A percentile compares a stretch with the other conserved stretches of the same genome.
phyloP scores from a whole-genome alignment of 2,113 vertebrate species.

The Bungarus multicinctus region DNA sequence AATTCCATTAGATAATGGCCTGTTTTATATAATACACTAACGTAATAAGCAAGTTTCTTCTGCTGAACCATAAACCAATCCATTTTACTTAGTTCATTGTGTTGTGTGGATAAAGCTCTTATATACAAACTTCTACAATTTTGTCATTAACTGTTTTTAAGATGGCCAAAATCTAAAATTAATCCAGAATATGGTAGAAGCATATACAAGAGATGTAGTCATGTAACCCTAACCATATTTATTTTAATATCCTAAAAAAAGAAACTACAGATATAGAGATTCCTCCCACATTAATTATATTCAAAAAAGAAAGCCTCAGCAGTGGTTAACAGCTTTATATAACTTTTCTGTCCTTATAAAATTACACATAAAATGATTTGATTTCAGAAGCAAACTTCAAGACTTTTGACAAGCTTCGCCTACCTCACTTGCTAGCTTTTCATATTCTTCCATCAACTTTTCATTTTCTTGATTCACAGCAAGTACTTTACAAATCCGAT shows the following conservation, averaged over 20 bases:
- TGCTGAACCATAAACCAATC: neutral
- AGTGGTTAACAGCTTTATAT: neutral
- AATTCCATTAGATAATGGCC: neutral
- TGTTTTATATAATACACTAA: neutral
- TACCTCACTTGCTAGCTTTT: conserved; percentile 98
- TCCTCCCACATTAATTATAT: neutral
- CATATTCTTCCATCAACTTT: conserved; percentile 98
- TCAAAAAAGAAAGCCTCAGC: neutral
- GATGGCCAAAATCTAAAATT: neutral
- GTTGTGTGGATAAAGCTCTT: neutral
- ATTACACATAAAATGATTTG: neutral
- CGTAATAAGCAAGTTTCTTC: neutral
- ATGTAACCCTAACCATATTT: too few relatives aligned
- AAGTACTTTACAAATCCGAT: conserved; percentile 97
- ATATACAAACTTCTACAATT: neutral
- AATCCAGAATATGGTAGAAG: neutral
- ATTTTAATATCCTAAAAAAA: neutral
- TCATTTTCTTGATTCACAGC: conserved; percentile 99
- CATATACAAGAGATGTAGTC: neutral
- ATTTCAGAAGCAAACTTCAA: neutral
- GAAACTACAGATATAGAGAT: neutral
- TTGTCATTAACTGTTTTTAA: neutral
- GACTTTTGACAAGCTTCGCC: conserved; percentile 39
- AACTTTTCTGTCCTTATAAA: neutral
- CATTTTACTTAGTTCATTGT: neutral